Evolutionary conservation across 2,888 invertebrate species (phyloP), one percentile per base, ranked within the genome.

Genomic region (Strigamia transsilvanica): DNA sequence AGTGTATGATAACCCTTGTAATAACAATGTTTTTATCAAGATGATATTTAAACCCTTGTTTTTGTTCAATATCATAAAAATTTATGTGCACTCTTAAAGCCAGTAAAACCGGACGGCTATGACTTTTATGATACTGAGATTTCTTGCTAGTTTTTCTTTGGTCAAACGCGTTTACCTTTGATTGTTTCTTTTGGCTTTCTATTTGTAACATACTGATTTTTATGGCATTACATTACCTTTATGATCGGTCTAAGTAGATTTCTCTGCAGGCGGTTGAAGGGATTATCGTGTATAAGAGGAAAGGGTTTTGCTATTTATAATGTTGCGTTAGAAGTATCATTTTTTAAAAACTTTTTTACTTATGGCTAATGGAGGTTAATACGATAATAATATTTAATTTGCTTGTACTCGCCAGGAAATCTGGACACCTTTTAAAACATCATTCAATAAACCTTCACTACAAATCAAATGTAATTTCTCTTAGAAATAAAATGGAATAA

Each of bases 171-270:
- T 56, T 56, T 56, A 56, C 56, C 18, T 56, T 18, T 56, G 56
- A 56, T 56, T 56, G 56, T 56, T 56, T 18, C 56, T 56, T 42
- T 56, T 56, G 56, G 56, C 56, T 56, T 51, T 56, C 56, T 56
- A 56, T 56, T 56, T 56, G 56, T 56, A 56, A 56, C 56, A n/a
- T 56, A 56, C 56, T 56, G 56, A 56, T 56, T 56, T 56, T 56
- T 56, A 56, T 56, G 18, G 18, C 56, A 56, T 56, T 18, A 18
- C 56, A 56, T 56, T 56, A 56, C 56, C 56, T 56, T 56, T 56
- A 56, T 56, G 56, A 56, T 56, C n/a, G 56, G 18, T 56, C 18
- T n/a, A 56, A 56, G 56, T 56, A 56, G 9, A 18, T 56, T 56
- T 56, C 18, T 56, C 56, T 18, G 56, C 18, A 18, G 56, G 56